phyloP scores from a whole-genome alignment of 2,113 vertebrate genomes.

The Forbesichthys papilliferus region DNA sequence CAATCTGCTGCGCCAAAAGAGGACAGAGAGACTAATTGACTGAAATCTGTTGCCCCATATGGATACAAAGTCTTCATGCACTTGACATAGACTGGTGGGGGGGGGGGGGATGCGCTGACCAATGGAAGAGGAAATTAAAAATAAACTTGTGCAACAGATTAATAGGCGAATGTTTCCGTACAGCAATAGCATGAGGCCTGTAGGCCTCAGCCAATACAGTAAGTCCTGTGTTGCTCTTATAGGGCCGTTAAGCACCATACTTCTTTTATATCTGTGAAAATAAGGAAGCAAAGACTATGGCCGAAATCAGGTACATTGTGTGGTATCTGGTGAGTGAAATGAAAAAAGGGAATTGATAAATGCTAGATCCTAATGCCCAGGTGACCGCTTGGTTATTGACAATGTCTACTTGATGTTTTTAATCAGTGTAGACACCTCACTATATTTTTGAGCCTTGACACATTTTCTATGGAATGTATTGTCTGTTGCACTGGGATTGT shows the following conservation, averaged over 20 bases:
- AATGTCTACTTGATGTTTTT: background rate
- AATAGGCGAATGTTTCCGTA: background rate
- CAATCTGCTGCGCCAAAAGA: constrained; percentile 11
- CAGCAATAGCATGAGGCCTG: background rate
- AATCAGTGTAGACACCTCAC: background rate
- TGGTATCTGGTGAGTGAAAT: background rate
- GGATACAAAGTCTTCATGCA: background rate
- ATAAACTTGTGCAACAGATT: background rate
- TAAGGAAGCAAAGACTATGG: constrained; percentile 37
- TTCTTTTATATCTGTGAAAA: constrained; percentile 2
- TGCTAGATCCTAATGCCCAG: constrained; percentile 16
- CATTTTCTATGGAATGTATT: constrained; percentile 32
- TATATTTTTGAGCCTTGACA: constrained; percentile 41
- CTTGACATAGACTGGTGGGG: background rate
- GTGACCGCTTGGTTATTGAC: constrained; percentile 10
- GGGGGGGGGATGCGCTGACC: background rate
- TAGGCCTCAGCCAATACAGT: background rate
- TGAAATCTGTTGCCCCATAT: constrained; percentile 11
- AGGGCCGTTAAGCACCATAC: no score
- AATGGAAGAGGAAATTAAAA: background rate
- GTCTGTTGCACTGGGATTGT: constrained; percentile 31
- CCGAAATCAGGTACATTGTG: constrained; percentile 18
- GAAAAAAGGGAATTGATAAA: constrained; percentile 41
- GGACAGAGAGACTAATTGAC: constrained; percentile 10
- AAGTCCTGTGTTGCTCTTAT: background rate